Base-by-base conservation (phyloP, 2,113 vertebrate genomes). In the Oxyruncus cristatus region DNA sequence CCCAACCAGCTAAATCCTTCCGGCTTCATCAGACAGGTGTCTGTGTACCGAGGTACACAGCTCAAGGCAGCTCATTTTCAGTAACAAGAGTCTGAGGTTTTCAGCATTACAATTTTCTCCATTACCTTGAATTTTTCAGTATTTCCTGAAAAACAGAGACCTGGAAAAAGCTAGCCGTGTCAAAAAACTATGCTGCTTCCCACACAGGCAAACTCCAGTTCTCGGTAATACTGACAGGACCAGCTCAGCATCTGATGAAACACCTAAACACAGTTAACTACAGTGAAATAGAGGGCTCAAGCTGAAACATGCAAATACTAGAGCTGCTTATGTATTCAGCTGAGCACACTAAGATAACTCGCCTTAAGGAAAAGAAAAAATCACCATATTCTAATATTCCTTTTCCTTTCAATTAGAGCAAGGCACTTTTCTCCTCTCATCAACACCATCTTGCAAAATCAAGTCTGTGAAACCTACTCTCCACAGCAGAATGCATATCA, bases 381-480 rank as follows among this genome's bases (percentile, higher is more conserved):
- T n/a, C 63, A 77, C 37, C 59, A 53, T 76, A 70, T 80, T 76
- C 53, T 83, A 80, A 76, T 70, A 73, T 4, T 35, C 53, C 7
- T 85, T 56, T 85, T 89, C 58, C 66, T 90, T 90, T 83, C 46
- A 94, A 42, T 70, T 76, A 88, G 32, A 70, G 52, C 27, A 63
- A 72, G 39, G 22, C 32, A 24, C 59, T 68, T 85, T 50, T 68
- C 72, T 58, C 27, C 63, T 70, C 77, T 92, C 53, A 85, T 44
- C 32, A 59, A 53, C n/a, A 52, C 14, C 22, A 39, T 12, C 32
- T 70, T 80, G 32, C 39, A 79, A 94, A 92, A 83, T 22, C n/a
- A 76, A 93, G 30, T 41, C 77, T 82, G 52, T 27, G 46, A 93
- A 95, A 73, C 44, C 32, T 59, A 37, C 62, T 83, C 72, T 70